phyloP scores from a whole-genome alignment of 2,113 vertebrate genomes.

The Gulo gulo region DNA sequence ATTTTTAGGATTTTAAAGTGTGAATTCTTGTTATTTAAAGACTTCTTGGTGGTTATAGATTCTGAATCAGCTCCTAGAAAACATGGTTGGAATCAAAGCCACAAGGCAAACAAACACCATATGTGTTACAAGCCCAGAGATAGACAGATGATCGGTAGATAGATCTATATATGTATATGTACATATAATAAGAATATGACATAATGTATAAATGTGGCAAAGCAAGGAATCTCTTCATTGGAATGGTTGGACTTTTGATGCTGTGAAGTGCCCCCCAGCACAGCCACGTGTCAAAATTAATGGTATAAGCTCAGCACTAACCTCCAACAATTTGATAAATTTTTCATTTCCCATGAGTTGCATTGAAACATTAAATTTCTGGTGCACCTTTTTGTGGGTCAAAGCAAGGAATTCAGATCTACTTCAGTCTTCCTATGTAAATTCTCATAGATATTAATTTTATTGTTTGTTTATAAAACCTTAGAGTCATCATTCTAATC shows the following conservation, averaged over 20 bases:
- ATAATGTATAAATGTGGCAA: neutral
- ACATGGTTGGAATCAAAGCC: neutral
- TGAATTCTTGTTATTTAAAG: neutral
- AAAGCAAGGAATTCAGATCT: neutral
- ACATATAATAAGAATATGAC: neutral
- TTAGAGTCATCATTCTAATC: neutral
- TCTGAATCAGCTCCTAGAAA: neutral
- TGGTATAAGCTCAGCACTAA: neutral
- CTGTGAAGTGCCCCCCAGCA: neutral
- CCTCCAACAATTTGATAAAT: neutral
- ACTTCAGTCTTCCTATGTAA: neutral
- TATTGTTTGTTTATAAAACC: neutral
- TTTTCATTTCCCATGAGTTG: neutral
- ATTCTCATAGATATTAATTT: neutral
- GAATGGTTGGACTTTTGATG: neutral
- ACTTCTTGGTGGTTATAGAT: neutral
- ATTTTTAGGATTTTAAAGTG: neutral
- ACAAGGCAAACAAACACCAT: neutral
- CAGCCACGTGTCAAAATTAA: neutral
- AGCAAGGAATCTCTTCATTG: neutral
- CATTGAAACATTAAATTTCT: neutral
- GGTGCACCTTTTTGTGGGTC: neutral
- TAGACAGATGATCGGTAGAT: neutral
- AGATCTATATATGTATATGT: neutral
- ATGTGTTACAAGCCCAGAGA: neutral